These are phyloP conservation scores for Leptatherina wallacei DNA, from an alignment of 2,797 vertebrate species.

Conservation along the genomic window DNA sequence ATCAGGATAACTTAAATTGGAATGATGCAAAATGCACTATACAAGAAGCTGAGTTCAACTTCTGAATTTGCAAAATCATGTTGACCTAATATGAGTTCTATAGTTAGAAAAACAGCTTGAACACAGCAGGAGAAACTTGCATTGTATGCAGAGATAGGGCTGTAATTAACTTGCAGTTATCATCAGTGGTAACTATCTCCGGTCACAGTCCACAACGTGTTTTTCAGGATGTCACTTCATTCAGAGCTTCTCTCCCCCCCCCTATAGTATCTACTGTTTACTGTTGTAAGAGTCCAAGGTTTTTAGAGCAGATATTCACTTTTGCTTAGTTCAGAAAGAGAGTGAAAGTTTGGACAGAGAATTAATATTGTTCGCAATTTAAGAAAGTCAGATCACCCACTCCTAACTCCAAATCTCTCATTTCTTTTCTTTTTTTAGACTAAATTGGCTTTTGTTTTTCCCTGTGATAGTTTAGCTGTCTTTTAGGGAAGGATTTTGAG, in stretches of 20 bases:
- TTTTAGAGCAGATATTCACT: background rate
- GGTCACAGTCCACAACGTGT: background rate
- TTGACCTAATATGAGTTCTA: background rate
- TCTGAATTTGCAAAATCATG: too few relatives aligned
- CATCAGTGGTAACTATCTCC: background rate
- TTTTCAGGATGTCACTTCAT: background rate
- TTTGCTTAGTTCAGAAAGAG: background rate
- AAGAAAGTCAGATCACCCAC: too few relatives aligned
- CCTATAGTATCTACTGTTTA: too few relatives aligned
- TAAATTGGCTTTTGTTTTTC: background rate
- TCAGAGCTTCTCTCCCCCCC: too few relatives aligned
- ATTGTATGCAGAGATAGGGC: background rate
- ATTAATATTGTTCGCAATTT: too few relatives aligned
- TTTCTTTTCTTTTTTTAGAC: too few relatives aligned
- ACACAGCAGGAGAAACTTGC: background rate
- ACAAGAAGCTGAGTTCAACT: background rate
- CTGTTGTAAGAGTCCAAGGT: too few relatives aligned
- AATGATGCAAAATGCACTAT: background rate
- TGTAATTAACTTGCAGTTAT: background rate
- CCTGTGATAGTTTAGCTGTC: background rate
- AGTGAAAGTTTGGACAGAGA: background rate
- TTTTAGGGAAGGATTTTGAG: too few relatives aligned
- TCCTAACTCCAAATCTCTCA: too few relatives aligned
- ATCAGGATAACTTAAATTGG: background rate
- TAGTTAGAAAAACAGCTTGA: background rate